These are phyloP conservation scores for Seriola rivoliana DNA, from an alignment of 2,113 vertebrate genomes.

Conservation along the genomic window DNA sequence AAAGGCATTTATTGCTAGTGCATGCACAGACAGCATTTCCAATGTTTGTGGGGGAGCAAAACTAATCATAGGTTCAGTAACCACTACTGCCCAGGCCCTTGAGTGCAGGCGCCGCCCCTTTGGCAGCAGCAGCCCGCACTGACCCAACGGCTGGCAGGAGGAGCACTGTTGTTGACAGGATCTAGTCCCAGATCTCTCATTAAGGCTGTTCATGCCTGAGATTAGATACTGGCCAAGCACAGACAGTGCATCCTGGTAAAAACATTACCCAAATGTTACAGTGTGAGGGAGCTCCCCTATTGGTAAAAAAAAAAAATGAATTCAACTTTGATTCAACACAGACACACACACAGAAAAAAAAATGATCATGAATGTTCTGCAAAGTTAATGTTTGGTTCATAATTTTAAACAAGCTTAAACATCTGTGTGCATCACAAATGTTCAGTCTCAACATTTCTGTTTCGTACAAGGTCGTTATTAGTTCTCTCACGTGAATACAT, in stretches of 20 bases:
- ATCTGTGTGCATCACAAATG: constrained; percentile 22
- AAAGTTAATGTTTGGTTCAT: neutral
- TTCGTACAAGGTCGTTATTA: constrained; percentile 3
- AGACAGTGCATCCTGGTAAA: constrained; percentile 54
- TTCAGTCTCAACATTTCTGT: constrained; percentile 19
- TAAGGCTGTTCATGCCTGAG: constrained; percentile 72
- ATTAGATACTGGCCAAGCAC: constrained; percentile 65
- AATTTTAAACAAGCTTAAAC: constrained; percentile 22
- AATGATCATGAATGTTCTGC: neutral
- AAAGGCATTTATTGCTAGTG: constrained; percentile 50
- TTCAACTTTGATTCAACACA: constrained; percentile 5
- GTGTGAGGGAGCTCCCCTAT: constrained; percentile 47
- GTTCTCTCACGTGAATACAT: neutral
- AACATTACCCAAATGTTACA: constrained; percentile 37
- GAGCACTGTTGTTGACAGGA: constrained; percentile 72
- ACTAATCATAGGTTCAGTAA: constrained; percentile 73
- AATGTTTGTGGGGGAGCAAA: constrained; percentile 67
- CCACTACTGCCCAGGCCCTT: constrained; percentile 56
- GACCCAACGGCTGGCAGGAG: constrained; percentile 72
- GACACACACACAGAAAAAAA: neutral
- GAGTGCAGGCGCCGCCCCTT: constrained; percentile 63
- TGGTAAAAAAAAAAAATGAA: constrained; percentile 43
- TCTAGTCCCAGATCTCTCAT: constrained; percentile 75
- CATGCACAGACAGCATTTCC: constrained; percentile 48
- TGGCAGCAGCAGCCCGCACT: constrained; percentile 66